These are phyloP conservation scores for Tetrao urogallus DNA, from an alignment of 2,113 vertebrate species.

Conservation along the genomic window DNA sequence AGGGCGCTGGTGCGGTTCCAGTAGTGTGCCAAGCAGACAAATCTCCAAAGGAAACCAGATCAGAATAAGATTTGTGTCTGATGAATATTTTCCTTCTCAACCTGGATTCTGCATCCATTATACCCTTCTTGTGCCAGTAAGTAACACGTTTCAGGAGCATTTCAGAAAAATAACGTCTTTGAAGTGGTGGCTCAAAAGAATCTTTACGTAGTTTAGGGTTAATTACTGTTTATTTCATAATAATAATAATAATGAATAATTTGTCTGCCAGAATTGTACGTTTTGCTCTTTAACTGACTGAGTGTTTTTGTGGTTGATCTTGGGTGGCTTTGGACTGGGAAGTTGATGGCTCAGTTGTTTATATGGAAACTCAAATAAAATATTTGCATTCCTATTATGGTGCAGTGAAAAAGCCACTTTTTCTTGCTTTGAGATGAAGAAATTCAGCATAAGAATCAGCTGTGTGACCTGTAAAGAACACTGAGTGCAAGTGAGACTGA, in stretches of 20 bases:
- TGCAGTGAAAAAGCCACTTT: not conserved
- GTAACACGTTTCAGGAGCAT: conserved; percentile 48
- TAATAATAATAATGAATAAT: not conserved
- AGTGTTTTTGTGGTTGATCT: not conserved
- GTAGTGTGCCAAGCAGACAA: conserved; percentile 82
- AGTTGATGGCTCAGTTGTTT: not conserved
- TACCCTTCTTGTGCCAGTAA: conserved; percentile 86
- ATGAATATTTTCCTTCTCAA: conserved; percentile 95
- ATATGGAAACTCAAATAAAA: conserved; percentile 8
- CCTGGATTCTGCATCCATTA: conserved; percentile 96
- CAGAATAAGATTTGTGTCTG: conserved; percentile 92
- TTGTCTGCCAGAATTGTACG: not conserved
- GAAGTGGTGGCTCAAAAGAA: conserved; percentile 12
- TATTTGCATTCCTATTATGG: conserved; percentile 5
- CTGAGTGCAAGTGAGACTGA: not conserved
- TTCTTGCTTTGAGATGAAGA: not conserved
- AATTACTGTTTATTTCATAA: conserved; percentile 31
- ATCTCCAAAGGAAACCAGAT: conserved; percentile 93
- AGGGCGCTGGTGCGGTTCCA: conserved; percentile 97
- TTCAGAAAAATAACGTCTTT: conserved; percentile 21
- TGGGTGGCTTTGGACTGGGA: not conserved
- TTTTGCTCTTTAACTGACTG: not conserved
- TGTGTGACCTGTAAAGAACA: not conserved
- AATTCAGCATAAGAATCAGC: not conserved
- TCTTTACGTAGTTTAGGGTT: not conserved